These are phyloP conservation scores for Enteromius unitaeniatus DNA, from an alignment of 2,797 vertebrate genomes.

Conservation along the genomic window DNA sequence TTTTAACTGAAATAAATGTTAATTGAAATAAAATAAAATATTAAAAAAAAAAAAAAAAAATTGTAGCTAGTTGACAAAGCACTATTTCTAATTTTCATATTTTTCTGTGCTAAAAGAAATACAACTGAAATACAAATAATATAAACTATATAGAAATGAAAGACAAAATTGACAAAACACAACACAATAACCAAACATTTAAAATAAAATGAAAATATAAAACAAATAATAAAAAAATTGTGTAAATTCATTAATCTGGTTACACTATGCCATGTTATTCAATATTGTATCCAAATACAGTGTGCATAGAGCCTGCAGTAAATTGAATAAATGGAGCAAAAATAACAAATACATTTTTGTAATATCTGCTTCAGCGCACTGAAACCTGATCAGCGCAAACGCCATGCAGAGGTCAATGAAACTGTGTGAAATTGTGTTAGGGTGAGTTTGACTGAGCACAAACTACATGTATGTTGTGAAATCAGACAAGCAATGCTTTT, in stretches of 20 bases:
- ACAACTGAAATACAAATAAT: not conserved
- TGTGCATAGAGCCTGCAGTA: not conserved
- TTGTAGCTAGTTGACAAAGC: too few species aligned
- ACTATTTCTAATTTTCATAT: too few species aligned
- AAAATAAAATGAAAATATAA: not conserved
- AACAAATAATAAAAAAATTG: not conserved
- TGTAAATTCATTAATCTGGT: not conserved
- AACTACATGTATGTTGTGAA: conserved; percentile 10
- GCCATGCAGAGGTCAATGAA: conserved; percentile 5
- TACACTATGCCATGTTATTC: not conserved
- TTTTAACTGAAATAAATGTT: too few species aligned
- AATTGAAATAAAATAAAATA: too few species aligned
- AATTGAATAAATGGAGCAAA: not conserved
- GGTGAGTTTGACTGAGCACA: not conserved
- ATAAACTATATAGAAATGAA: not conserved
- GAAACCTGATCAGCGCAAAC: not conserved
- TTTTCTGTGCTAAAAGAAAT: too few species aligned
- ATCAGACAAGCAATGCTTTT: conserved; percentile 24
- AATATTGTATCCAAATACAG: not conserved
- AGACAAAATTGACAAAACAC: not conserved
- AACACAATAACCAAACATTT: not conserved
- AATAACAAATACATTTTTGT: not conserved
- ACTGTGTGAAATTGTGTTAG: conserved; percentile 15
- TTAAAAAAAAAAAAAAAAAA: too few species aligned
- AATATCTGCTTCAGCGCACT: not conserved